Conservation (phyloP, 1,140 invertebrate species). For the Heterodera carotae region DNA sequence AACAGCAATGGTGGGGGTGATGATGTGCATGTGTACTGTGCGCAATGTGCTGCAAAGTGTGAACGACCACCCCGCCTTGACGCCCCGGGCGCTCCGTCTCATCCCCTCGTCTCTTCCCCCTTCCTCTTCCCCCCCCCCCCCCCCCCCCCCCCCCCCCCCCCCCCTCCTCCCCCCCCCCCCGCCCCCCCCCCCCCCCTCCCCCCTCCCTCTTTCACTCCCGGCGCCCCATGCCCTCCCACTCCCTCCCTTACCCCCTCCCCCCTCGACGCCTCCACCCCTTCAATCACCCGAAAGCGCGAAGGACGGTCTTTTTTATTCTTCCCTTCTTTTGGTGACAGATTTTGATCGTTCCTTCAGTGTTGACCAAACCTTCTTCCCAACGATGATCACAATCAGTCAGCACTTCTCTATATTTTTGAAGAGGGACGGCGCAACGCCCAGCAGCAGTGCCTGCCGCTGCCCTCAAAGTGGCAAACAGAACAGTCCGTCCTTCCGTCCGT, state of each 20-base stretch:
- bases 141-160: background rate
- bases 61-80: background rate
- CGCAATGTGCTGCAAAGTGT: background rate
- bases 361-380: background rate
- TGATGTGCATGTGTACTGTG: no score
- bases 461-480: no score
- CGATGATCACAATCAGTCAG: background rate
- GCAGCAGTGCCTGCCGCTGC: no score
- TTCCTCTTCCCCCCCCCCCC: background rate
- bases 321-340: background rate
- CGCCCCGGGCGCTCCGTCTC: background rate
- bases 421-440: no score
- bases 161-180: background rate
- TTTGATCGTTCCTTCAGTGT: slow-evolving; percentile 11
- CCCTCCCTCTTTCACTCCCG: background rate
- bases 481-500: background rate
- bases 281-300: background rate
- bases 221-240: background rate
- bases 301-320: background rate
- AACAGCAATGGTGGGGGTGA: background rate
- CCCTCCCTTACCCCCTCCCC: background rate
- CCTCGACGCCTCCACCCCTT: background rate
- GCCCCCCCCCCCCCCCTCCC: background rate
- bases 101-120: background rate
- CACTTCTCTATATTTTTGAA: no score